Percentiles rank a stretch among this genome's conserved stretches.
These are phyloP conservation scores for Sebastiscus tertius DNA, from an alignment of 2,797 vertebrate species.

Conservation along the genomic window DNA sequence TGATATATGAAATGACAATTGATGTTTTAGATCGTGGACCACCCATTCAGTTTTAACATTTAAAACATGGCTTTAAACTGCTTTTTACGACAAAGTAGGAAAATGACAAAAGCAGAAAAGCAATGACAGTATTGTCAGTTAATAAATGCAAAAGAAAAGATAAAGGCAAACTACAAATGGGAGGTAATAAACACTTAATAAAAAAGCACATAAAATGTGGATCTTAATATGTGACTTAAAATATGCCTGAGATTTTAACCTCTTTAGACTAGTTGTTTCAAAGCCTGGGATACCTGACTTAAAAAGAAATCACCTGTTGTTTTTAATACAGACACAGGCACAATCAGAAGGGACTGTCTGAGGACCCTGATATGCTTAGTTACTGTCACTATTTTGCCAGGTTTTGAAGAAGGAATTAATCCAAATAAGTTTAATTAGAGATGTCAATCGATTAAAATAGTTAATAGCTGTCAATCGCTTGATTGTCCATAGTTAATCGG, in stretches of 20 bases:
- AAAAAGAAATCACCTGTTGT: not conserved
- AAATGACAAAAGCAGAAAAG: not conserved
- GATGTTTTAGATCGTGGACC: slow-evolving; percentile 7
- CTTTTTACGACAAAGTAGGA: not conserved
- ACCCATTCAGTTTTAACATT: slow-evolving; percentile 13
- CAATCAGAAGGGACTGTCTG: not conserved
- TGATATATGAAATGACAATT: slow-evolving; percentile 12
- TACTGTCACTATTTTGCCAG: not conserved
- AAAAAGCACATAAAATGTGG: not conserved
- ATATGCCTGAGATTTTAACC: not conserved
- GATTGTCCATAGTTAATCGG: too few relatives aligned
- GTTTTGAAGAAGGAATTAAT: not conserved
- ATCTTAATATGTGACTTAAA: not conserved
- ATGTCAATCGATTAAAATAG: too few relatives aligned
- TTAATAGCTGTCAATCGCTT: too few relatives aligned
- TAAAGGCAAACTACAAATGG: not conserved
- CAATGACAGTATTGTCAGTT: not conserved
- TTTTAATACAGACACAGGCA: not conserved
- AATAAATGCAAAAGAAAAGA: not conserved
- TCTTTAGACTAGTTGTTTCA: not conserved
- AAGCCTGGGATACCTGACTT: not conserved
- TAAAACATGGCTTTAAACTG: not conserved
- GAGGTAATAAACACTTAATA: not conserved
- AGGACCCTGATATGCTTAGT: not conserved
- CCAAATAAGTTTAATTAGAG: fast-evolving